These are phyloP conservation scores for Nysson spinosus DNA, from an alignment of 2,888 invertebrate genomes.

Conservation along the genomic window DNA sequence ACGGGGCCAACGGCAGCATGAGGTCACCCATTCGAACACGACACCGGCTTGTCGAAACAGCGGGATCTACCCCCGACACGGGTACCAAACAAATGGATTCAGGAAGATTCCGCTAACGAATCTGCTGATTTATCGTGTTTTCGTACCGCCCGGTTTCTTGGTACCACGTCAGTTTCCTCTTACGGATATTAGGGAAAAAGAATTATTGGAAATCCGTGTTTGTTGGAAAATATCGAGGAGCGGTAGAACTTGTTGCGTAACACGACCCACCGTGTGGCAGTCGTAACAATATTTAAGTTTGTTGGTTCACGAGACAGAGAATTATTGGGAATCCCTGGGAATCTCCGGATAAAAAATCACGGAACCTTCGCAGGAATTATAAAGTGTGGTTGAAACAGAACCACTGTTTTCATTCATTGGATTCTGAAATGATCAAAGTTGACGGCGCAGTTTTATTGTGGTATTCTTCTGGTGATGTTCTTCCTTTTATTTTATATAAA, in stretches of 20 bases:
- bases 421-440: too few species aligned
- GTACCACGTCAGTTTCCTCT: conserved; percentile 22
- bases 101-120: conserved; percentile 65
- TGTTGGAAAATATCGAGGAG: conserved; percentile 31
- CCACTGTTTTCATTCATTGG: too few species aligned
- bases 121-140: conserved; percentile 66
- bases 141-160: conserved; percentile 17
- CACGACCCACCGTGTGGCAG: conserved; percentile 8
- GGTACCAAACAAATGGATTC: conserved; percentile 55
- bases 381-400: too few species aligned
- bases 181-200: conserved; percentile 6
- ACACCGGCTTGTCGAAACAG: conserved; percentile 68
- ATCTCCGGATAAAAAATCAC: too few species aligned
- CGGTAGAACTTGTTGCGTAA: conserved; percentile 31
- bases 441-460: too few species aligned
- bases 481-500: conserved; percentile 19
- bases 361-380: too few species aligned
- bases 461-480: too few species aligned
- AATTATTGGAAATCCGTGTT: conserved; percentile 29
- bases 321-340: too few species aligned
- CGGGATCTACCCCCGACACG: conserved; percentile 56
- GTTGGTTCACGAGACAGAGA: too few species aligned
- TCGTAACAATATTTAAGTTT: too few species aligned
- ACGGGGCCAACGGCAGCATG: conserved; percentile 50
- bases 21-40: conserved; percentile 65